Conservation (phyloP, 2,113 vertebrate genomes). For the Tenebrosternarchus preto region DNA sequence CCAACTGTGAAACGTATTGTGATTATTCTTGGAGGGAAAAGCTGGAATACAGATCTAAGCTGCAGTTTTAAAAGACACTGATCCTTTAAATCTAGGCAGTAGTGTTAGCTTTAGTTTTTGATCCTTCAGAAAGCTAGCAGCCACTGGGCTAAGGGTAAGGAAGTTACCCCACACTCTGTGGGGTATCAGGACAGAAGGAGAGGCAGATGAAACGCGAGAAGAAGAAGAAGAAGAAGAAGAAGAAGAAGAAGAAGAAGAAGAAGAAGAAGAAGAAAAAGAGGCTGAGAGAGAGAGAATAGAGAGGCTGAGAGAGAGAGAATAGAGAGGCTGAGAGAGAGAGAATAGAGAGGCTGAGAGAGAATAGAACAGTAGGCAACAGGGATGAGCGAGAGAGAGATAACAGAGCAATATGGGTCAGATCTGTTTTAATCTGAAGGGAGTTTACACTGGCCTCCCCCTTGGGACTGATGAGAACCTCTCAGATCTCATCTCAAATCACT, state of each 20-base stretch:
- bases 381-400: slow-evolving; percentile 42
- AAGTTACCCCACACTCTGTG: slow-evolving; percentile 63
- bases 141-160: slow-evolving; percentile 44
- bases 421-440: slow-evolving; percentile 27
- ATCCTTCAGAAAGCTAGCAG: background rate
- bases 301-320: background rate
- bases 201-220: slow-evolving; percentile 68
- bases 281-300: slow-evolving; percentile 28
- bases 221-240: slow-evolving; percentile 45
- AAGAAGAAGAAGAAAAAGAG: slow-evolving; percentile 43
- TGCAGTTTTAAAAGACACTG: too few relatives aligned
- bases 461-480: slow-evolving; percentile 28
- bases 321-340: slow-evolving; percentile 27
- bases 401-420: slow-evolving; percentile 12
- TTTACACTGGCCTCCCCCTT: background rate
- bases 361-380: slow-evolving; percentile 66
- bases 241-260: slow-evolving; percentile 54
- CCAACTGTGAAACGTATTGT: background rate
- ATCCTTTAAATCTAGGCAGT: too few relatives aligned
- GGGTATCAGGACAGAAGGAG: slow-evolving; percentile 66
- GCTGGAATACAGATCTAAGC: too few relatives aligned
- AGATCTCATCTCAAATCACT: slow-evolving; percentile 25
- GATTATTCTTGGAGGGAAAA: background rate
- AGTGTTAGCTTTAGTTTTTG: background rate
- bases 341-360: slow-evolving; percentile 59